phyloP scores from a whole-genome alignment of 2,797 vertebrate species.

The Sylvilagus floridanus region DNA sequence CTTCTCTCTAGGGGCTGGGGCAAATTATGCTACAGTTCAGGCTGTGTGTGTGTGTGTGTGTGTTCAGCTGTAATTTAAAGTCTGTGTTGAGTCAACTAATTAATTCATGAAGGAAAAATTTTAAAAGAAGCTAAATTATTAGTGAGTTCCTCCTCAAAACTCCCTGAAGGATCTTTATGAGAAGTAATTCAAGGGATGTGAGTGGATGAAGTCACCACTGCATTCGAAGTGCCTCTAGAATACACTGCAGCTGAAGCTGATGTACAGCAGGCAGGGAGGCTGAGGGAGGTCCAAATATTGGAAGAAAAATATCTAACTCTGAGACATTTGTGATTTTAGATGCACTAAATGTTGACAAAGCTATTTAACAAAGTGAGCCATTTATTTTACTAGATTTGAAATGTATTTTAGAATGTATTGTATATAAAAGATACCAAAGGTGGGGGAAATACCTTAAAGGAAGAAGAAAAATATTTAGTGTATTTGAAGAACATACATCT shows the following conservation, averaged over 20 bases:
- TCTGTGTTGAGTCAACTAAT: not conserved
- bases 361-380: not conserved
- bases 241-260: not conserved
- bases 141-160: slow-evolving; percentile 1
- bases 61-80: not conserved
- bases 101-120: slow-evolving; percentile 32
- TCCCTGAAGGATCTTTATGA: slow-evolving; percentile 2
- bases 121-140: slow-evolving; percentile 48
- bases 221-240: slow-evolving; percentile 9
- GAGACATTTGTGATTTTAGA: not conserved
- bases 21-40: not conserved
- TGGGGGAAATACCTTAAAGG: not conserved
- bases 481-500: slow-evolving; percentile 25
- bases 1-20: not conserved
- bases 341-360: not conserved
- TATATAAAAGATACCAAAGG: slow-evolving; percentile 40
- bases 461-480: slow-evolving; percentile 24
- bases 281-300: accelerated
- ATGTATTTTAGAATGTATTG: slow-evolving; percentile 29
- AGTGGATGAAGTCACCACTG: not conserved
- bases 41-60: not conserved
- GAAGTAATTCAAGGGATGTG: slow-evolving; percentile 18
- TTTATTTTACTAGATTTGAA: slow-evolving; percentile 52
- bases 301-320: not conserved
- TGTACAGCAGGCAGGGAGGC: not conserved